Conservation (phyloP, 2,888 invertebrate genomes). For the Chrysolina oricalcia region DNA sequence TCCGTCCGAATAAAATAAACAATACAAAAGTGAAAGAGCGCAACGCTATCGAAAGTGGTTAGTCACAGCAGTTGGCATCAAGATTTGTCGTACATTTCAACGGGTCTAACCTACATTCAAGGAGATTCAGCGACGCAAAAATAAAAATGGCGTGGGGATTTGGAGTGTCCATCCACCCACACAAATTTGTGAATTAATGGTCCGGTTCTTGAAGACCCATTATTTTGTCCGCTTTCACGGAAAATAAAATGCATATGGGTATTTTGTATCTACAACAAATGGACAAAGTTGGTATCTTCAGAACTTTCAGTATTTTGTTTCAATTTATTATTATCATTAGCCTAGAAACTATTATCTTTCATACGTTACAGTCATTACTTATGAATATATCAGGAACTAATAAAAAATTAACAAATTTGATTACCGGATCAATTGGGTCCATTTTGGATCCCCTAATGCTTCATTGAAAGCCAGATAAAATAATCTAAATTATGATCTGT, state of each 20-base stretch:
- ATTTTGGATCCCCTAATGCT: too few relatives aligned
- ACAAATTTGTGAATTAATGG: background rate
- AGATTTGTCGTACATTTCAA: background rate
- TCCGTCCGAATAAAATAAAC: conserved; percentile 9
- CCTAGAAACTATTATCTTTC: too few relatives aligned
- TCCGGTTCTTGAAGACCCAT: background rate
- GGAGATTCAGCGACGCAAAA: background rate
- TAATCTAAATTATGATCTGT: too few relatives aligned
- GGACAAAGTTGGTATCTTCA: too few relatives aligned
- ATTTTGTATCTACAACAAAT: background rate
- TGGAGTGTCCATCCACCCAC: background rate
- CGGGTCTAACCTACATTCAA: conserved; percentile 3
- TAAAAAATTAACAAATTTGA: too few relatives aligned
- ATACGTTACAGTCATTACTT: too few relatives aligned
- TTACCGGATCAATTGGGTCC: too few relatives aligned
- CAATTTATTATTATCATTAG: too few relatives aligned
- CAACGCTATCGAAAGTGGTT: conserved; percentile 10
- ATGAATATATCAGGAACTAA: too few relatives aligned
- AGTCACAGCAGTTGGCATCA: conserved; percentile 6
- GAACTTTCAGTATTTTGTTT: too few relatives aligned
- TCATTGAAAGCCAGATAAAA: too few relatives aligned
- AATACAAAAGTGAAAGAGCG: conserved; percentile 17
- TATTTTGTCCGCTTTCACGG: conserved; percentile 10
- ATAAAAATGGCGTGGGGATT: background rate
- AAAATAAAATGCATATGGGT: background rate